phyloP scores from a whole-genome alignment of 2,113 vertebrate species.

The Sinocyclocheilus grahami region DNA sequence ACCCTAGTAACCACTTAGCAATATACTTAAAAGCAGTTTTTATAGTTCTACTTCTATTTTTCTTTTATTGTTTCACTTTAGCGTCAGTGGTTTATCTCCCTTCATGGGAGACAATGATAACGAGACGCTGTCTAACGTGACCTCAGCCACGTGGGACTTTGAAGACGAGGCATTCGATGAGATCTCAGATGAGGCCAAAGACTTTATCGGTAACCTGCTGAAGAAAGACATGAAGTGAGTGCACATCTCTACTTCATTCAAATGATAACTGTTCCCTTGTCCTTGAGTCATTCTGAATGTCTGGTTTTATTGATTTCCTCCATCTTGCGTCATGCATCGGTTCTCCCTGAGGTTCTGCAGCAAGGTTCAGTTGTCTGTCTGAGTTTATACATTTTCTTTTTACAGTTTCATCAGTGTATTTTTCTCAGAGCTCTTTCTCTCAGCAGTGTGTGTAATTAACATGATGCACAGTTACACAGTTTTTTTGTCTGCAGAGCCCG shows the following conservation, averaged over 20 bases:
- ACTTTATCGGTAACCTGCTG: slow-evolving; percentile 92
- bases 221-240: slow-evolving; percentile 97
- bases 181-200: slow-evolving; percentile 94
- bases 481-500: slow-evolving; percentile 73
- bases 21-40: too few relatives aligned
- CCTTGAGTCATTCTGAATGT: neutral
- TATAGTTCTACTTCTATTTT: neutral
- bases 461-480: neutral
- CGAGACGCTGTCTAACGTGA: slow-evolving; percentile 95
- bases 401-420: neutral
- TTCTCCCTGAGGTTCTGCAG: neutral
- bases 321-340: neutral
- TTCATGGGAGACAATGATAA: slow-evolving; percentile 99
- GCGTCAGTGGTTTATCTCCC: slow-evolving; percentile 95
- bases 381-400: neutral
- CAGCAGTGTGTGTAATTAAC: too few relatives aligned
- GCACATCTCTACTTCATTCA: neutral
- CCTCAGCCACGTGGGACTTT: slow-evolving; percentile 97
- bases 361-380: neutral
- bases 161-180: slow-evolving; percentile 98
- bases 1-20: too few relatives aligned
- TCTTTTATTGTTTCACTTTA: slow-evolving; percentile 61
- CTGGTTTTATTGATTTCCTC: neutral
- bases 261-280: neutral
- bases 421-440: neutral